Conservation (phyloP, 2,888 invertebrate species). For the Hypomecis atomaria region DNA sequence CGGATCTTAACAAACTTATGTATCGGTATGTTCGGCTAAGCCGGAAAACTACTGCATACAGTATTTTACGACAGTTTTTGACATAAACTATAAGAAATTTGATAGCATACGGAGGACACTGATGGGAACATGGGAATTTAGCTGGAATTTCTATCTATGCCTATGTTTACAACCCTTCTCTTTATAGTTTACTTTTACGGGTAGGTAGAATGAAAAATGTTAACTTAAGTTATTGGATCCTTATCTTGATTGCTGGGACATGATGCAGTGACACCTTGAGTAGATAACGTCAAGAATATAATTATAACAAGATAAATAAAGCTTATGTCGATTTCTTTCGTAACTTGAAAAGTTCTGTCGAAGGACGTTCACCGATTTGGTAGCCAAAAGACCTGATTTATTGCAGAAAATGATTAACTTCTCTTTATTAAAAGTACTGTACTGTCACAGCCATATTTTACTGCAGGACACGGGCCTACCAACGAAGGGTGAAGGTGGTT, state of each 20-base stretch:
- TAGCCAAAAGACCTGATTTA: too few relatives aligned
- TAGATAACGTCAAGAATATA: too few relatives aligned
- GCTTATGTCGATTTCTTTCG: too few relatives aligned
- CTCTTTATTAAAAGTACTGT: too few relatives aligned
- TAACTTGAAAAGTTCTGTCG: too few relatives aligned
- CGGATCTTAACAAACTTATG: conserved; percentile 60
- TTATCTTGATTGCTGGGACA: background rate
- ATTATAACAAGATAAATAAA: too few relatives aligned
- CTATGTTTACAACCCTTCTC: conserved; percentile 26
- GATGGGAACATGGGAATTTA: conserved; percentile 30
- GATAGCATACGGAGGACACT: conserved; percentile 30
- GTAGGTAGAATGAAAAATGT: conserved; percentile 7
- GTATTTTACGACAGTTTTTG: conserved; percentile 42
- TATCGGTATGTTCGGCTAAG: conserved; percentile 41
- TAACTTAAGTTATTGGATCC: conserved; percentile 11
- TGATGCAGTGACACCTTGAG: too few relatives aligned
- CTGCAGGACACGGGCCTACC: too few relatives aligned
- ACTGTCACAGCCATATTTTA: too few relatives aligned
- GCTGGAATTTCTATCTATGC: conserved; percentile 24
- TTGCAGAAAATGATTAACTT: too few relatives aligned
- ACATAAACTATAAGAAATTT: conserved; percentile 42
- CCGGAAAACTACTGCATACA: conserved; percentile 36
- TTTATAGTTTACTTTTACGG: conserved; percentile 10
- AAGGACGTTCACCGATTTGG: too few relatives aligned
- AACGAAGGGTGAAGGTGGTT: too few relatives aligned